These are phyloP conservation scores for Okapia johnstoni DNA, from an alignment of 2,113 vertebrate genomes.

Conservation along the genomic window DNA sequence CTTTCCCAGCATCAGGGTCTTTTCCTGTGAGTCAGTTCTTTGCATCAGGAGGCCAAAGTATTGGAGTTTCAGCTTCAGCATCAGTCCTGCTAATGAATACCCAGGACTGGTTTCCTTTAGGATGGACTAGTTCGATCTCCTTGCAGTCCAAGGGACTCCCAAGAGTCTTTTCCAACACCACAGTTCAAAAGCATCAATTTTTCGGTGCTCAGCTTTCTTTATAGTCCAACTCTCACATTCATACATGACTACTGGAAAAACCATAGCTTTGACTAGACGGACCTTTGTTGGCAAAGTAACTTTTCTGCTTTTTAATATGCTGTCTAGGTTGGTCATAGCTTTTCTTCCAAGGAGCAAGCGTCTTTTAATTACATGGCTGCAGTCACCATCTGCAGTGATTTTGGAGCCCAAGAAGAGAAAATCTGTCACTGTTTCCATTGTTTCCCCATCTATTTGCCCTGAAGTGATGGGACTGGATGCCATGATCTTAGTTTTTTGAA, in stretches of 20 bases:
- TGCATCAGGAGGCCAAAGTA: not conserved
- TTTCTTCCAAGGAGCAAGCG: not conserved
- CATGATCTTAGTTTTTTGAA: not conserved
- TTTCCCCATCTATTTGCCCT: not conserved
- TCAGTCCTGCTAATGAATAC: not conserved
- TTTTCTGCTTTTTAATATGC: not conserved
- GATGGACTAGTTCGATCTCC: not conserved
- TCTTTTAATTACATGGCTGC: not conserved
- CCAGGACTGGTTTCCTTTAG: not conserved
- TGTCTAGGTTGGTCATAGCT: not conserved
- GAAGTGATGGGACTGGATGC: not conserved
- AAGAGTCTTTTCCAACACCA: not conserved
- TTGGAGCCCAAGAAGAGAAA: not conserved
- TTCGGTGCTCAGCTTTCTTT: not conserved
- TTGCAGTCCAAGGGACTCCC: not conserved
- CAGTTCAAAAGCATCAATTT: not conserved
- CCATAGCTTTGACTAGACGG: not conserved
- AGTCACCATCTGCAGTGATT: not conserved
- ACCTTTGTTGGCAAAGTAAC: not conserved
- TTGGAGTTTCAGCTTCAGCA: not conserved
- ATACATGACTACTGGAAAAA: not conserved
- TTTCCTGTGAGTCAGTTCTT: not conserved
- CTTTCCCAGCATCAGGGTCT: not conserved
- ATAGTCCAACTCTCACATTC: not conserved
- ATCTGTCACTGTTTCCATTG: not conserved